Evolutionary conservation across 2,888 invertebrate species (phyloP).

Genomic region (Megamerina dolium): DNA sequence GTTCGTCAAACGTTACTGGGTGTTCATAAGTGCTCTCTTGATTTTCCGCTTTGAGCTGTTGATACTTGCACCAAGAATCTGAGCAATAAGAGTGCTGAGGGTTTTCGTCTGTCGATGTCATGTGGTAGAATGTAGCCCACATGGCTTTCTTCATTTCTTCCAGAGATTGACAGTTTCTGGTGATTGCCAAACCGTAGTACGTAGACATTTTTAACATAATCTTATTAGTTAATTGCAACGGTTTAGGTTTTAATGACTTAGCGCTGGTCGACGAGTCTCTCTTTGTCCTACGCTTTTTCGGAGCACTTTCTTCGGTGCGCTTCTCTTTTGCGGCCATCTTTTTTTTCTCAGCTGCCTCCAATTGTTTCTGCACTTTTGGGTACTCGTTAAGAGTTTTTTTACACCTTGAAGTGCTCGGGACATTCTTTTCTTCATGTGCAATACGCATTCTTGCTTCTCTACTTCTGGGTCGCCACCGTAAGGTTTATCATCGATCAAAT

Average conservation of each 20-base stretch:
- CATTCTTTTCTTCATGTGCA: not conserved
- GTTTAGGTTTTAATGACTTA: too few species aligned
- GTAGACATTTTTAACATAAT: constrained; percentile 27
- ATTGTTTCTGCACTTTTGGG: too few species aligned
- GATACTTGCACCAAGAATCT: constrained; percentile 22
- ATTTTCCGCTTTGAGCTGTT: too few species aligned
- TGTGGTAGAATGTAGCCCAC: constrained; percentile 32
- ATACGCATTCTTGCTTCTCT: constrained; percentile 3
- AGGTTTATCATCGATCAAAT: constrained; percentile 1
- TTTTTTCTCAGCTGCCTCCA: too few species aligned
- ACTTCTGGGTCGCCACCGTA: constrained; percentile 3
- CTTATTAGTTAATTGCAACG: too few species aligned
- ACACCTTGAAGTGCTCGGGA: not conserved
- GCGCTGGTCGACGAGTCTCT: too few species aligned
- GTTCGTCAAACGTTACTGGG: too few species aligned
- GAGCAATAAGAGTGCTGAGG: constrained; percentile 32
- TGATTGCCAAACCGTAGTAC: constrained; percentile 34
- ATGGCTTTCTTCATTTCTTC: constrained; percentile 30
- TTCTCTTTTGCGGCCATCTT: too few species aligned
- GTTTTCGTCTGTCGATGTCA: constrained; percentile 30
- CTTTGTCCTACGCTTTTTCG: too few species aligned
- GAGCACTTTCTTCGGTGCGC: too few species aligned
- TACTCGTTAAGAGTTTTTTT: too few species aligned
- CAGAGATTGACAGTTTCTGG: constrained; percentile 26
- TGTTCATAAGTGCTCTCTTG: too few species aligned